phyloP scores from a whole-genome alignment of 2,797 vertebrate species.

The Tauraco hartlaubi region DNA sequence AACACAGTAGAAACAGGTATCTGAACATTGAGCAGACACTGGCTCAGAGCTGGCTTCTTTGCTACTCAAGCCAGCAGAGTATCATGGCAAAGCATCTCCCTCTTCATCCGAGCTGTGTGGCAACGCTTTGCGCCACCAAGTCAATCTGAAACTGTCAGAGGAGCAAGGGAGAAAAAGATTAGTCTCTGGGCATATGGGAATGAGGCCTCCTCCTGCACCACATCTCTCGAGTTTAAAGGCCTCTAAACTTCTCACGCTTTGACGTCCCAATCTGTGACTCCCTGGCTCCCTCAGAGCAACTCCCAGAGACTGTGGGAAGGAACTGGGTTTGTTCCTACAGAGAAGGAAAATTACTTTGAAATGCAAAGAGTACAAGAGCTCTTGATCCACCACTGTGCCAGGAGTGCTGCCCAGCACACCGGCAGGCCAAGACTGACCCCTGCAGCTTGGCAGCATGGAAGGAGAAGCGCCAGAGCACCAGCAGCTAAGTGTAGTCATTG shows the following conservation, averaged over 20 bases:
- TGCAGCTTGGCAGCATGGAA: not conserved
- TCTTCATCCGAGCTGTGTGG: not conserved
- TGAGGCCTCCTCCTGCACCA: not conserved
- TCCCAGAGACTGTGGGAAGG: not conserved
- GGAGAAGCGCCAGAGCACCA: not conserved
- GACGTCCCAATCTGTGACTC: not conserved
- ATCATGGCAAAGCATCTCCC: not conserved
- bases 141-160: not conserved
- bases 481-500: not conserved
- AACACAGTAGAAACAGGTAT: not conserved
- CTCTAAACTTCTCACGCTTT: not conserved
- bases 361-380: not conserved
- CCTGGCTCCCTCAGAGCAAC: not conserved
- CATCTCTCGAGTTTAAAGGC: not conserved
- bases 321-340: not conserved
- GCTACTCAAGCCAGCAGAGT: not conserved
- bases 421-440: not conserved
- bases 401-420: not conserved
- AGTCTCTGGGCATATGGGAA: not conserved
- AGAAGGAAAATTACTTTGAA: not conserved
- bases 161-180: not conserved
- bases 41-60: not conserved
- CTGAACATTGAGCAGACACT: not conserved
- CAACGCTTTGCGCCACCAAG: not conserved
- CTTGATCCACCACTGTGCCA: not conserved